Evolutionary conservation across 1,140 invertebrate genomes (phyloP).

Genomic region (Halesus radiatus): DNA sequence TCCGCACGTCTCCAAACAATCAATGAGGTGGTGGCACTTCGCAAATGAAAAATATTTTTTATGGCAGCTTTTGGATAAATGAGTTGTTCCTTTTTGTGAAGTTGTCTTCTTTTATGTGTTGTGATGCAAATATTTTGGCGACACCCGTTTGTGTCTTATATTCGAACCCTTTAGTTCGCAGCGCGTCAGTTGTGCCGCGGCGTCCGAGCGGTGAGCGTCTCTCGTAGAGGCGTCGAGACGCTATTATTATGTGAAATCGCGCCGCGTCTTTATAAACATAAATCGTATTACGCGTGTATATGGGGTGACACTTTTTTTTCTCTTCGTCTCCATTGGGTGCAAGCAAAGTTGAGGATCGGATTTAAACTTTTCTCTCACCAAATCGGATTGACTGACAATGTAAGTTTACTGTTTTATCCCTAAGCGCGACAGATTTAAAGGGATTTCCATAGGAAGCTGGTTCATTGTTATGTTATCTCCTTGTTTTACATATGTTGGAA

Average conservation of each 20-base stretch:
- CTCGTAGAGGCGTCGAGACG: constrained; percentile 13
- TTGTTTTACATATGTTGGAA: constrained; percentile 32
- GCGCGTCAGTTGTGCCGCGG: constrained; percentile 55
- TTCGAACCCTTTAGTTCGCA: constrained; percentile 54
- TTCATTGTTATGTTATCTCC: constrained; percentile 24
- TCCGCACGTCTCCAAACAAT: background rate
- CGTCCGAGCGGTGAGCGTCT: constrained; percentile 45
- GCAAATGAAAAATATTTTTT: background rate
- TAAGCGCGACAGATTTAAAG: background rate
- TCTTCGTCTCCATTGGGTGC: constrained; percentile 13
- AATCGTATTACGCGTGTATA: constrained; percentile 39
- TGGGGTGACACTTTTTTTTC: constrained; percentile 25
- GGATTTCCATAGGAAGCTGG: constrained; percentile 5
- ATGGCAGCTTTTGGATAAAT: background rate
- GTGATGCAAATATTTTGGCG: background rate
- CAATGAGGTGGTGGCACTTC: background rate
- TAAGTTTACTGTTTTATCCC: constrained; percentile 38
- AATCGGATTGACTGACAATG: constrained; percentile 44
- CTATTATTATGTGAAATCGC: constrained; percentile 38
- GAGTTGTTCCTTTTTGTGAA: background rate
- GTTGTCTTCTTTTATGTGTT: background rate
- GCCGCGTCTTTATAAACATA: constrained; percentile 29
- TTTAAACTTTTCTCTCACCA: constrained; percentile 38
- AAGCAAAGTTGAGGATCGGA: constrained; percentile 30
- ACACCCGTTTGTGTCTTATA: constrained; percentile 46